Conservation (phyloP, 2,888 invertebrate species). For the Phoenoteleia sp. region DNA sequence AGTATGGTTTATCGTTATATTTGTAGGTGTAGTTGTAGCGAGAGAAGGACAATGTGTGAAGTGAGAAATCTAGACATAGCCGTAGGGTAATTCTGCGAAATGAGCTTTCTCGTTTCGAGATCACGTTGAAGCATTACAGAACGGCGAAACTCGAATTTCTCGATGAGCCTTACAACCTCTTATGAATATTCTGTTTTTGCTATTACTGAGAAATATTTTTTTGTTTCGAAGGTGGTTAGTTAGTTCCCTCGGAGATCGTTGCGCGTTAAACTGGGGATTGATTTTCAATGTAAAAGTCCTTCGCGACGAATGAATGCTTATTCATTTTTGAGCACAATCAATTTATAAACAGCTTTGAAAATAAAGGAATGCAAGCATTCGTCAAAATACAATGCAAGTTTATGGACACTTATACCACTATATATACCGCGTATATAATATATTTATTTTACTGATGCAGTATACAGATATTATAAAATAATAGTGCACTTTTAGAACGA, state of each 20-base stretch:
- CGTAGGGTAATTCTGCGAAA: slow-evolving; percentile 56
- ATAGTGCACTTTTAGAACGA: too few relatives aligned
- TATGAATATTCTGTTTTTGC: slow-evolving; percentile 13
- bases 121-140: slow-evolving; percentile 42
- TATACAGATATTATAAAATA: too few relatives aligned
- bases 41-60: slow-evolving; percentile 40
- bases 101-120: slow-evolving; percentile 64
- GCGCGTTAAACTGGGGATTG: background rate
- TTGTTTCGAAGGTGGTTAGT: background rate
- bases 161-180: slow-evolving; percentile 4
- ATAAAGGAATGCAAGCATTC: too few relatives aligned
- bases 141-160: slow-evolving; percentile 22
- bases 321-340: too few relatives aligned
- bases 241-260: background rate
- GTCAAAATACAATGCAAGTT: too few relatives aligned
- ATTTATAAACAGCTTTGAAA: too few relatives aligned
- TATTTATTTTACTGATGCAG: too few relatives aligned
- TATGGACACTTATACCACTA: too few relatives aligned
- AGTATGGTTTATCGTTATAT: slow-evolving; percentile 30
- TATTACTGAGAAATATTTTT: background rate
- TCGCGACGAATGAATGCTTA: too few relatives aligned
- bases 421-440: too few relatives aligned
- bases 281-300: too few relatives aligned
- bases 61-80: slow-evolving; percentile 54
- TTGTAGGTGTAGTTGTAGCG: slow-evolving; percentile 21